Base-by-base conservation (phyloP, 2,888 invertebrate species). In the Drosophila lacicola region DNA sequence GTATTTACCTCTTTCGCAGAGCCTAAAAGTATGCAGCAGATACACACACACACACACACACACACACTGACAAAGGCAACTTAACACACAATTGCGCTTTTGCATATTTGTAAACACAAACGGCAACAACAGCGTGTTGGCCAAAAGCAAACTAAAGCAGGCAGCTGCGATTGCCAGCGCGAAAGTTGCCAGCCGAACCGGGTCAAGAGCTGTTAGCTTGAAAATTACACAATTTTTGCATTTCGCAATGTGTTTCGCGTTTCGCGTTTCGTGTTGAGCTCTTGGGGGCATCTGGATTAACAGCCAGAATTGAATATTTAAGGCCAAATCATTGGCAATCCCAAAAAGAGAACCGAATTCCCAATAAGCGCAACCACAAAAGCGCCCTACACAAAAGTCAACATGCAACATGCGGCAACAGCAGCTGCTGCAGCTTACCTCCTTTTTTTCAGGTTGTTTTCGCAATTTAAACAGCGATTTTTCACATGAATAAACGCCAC, bases 61-160 rank as follows among this genome's bases (percentile, higher is more conserved):
- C 51, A 33, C n/a, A 5, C 42, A 25, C 55, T 44, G 46, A 62
- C 71, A 82, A 66, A 54, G 76, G 70, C 76, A 87, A 79, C 70
- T 88, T 84, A 79, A 88, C 88, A 82, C 88, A 83, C 85, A 83
- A 85, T 88, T 83, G 85, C 85, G 88, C 85, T 84, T 85, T 89
- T 89, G 85, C 84, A 87, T 80, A 88, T 88, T 86, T 82, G 83
- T 62, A 72, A 85, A 70, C 69, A 58, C 50, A 45, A 58, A 60
- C 60, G 53, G 34, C 25, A 67, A 47, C 37, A 42, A 50, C 46
- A 70, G 21, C 42, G 25, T 10, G 58, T 33, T 58, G 61, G 44
- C 39, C 42, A 63, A 72, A 68, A 64, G 61, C 60, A 57, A 63
- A 54, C 66, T 50, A 65, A 65, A 66, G 58, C 62, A 62, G 44